These are phyloP conservation scores for Pseudonaja textilis DNA, from an alignment of 2,113 vertebrate species.

Conservation along the genomic window DNA sequence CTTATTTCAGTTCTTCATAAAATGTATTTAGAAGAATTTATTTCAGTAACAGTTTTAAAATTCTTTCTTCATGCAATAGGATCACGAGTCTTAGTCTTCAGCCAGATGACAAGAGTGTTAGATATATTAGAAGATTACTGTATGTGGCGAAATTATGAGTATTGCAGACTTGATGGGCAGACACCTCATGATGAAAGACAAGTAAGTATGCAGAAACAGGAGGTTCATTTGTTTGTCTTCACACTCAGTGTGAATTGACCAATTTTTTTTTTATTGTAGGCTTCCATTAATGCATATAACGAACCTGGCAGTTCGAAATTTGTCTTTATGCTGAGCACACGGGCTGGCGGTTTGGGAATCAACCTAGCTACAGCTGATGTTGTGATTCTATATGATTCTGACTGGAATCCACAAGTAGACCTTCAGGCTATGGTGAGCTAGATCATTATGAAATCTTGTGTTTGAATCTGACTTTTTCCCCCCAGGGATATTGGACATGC, in stretches of 20 bases:
- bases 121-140: conserved; percentile 99
- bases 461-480: background rate
- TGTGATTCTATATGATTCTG: conserved; percentile 96
- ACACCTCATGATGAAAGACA: conserved; percentile 97
- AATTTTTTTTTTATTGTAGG: conserved; percentile 63
- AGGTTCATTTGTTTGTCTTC: background rate
- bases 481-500: background rate
- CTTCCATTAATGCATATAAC: conserved; percentile 91
- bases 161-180: conserved; percentile 94
- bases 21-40: background rate
- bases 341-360: conserved; percentile 95
- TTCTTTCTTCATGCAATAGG: conserved; percentile 66
- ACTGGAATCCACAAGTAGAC: conserved; percentile 99
- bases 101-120: conserved; percentile 96
- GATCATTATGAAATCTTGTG: background rate
- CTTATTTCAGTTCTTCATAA: background rate
- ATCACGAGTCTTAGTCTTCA: conserved; percentile 94
- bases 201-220: conserved; percentile 62
- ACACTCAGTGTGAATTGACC: conserved; percentile 6
- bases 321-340: conserved; percentile 96
- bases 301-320: conserved; percentile 93
- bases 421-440: conserved; percentile 93
- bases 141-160: conserved; percentile 96
- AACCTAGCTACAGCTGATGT: conserved; percentile 97
- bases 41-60: background rate